phyloP scores from a whole-genome alignment of 2,797 vertebrate genomes.

The Galagoides demidoff region DNA sequence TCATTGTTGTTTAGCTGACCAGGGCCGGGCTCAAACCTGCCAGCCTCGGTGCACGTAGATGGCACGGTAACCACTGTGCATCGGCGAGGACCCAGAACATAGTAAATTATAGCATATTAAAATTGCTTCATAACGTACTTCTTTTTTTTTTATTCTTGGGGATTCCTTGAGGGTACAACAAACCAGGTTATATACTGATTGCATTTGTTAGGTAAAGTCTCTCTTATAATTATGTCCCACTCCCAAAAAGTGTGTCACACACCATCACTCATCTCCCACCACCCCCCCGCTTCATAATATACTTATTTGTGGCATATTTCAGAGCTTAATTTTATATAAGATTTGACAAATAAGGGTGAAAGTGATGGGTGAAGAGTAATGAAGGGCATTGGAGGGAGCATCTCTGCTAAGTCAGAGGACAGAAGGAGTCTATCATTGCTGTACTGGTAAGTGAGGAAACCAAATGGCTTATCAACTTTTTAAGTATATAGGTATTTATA shows the following conservation, averaged over 20 bases:
- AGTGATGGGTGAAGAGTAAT: fast-evolving
- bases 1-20: no score
- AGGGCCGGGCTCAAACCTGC: no score
- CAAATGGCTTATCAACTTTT: not conserved
- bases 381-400: not conserved
- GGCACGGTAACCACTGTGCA: no score
- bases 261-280: no score
- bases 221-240: no score
- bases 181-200: no score
- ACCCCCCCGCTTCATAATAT: not conserved
- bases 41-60: no score
- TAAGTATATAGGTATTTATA: no score
- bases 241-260: no score
- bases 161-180: no score
- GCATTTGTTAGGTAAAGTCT: no score
- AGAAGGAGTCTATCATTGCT: not conserved
- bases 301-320: not conserved
- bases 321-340: not conserved
- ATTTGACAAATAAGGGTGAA: not conserved
- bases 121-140: not conserved
- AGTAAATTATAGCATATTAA: not conserved
- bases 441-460: not conserved
- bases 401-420: not conserved
- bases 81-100: not conserved
- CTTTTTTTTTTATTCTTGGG: not conserved